These are phyloP conservation scores for Laticauda colubrina DNA, from an alignment of 2,113 vertebrate species.

Conservation along the genomic window DNA sequence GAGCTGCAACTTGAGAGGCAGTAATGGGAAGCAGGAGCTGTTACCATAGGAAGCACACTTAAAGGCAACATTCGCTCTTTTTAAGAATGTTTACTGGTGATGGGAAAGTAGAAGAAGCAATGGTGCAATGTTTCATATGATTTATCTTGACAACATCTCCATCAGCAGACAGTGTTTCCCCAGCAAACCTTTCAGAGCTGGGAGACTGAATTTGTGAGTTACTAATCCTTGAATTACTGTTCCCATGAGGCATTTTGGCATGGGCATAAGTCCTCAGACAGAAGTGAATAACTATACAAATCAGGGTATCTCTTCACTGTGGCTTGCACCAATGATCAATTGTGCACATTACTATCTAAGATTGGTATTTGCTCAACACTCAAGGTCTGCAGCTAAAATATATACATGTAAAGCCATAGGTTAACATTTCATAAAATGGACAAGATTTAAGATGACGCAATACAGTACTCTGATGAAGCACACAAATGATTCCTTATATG, in stretches of 20 bases:
- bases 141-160: background rate
- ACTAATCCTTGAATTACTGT: background rate
- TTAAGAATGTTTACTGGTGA: slow-evolving; percentile 25
- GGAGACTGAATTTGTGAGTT: background rate
- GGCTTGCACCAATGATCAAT: background rate
- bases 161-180: background rate
- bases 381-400: background rate
- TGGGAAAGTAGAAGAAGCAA: slow-evolving; percentile 14
- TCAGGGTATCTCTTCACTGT: background rate
- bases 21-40: background rate
- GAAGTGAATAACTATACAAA: background rate
- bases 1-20: slow-evolving; percentile 13
- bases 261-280: background rate
- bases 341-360: background rate
- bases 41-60: background rate
- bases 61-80: background rate
- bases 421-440: background rate
- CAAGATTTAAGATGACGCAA: background rate
- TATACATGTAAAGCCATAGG: background rate
- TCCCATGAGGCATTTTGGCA: background rate
- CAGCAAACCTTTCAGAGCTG: background rate
- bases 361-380: background rate
- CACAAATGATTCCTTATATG: background rate
- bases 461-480: background rate
- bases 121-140: background rate